Percentiles rank a stretch among this genome's conserved stretches.
Conservation (phyloP, 2,888 invertebrate genomes). For the Schrankia costaestrigalis region DNA sequence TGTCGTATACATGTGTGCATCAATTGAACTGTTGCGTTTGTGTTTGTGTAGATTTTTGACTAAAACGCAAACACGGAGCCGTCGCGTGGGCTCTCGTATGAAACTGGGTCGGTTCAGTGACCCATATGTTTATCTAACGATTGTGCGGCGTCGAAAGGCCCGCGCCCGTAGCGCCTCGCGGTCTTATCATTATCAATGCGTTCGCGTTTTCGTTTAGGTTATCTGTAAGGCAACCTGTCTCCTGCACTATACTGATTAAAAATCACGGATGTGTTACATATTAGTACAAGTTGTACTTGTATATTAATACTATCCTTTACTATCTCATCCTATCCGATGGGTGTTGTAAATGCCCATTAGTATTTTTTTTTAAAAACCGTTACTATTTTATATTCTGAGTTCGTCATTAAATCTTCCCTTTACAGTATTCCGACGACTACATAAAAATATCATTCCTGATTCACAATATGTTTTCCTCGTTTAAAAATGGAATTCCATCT, state of each 20-base stretch:
- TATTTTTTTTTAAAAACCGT: no score
- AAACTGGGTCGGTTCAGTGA: constrained; percentile 80
- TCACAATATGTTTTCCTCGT: constrained; percentile 29
- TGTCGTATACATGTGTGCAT: constrained; percentile 37
- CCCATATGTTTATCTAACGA: constrained; percentile 80
- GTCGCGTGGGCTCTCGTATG: constrained; percentile 48
- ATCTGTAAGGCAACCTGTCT: constrained; percentile 73
- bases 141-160: constrained; percentile 59
- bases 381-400: no score
- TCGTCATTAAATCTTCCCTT: no score
- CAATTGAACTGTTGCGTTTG: constrained; percentile 43
- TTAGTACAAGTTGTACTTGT: no score
- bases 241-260: constrained; percentile 44
- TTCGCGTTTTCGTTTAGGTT: constrained; percentile 73
- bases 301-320: no score
- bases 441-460: constrained; percentile 28
- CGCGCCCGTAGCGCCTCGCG: constrained; percentile 41
- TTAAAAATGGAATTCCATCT: constrained; percentile 24
- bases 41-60: constrained; percentile 57
- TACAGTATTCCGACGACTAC: constrained; percentile 15
- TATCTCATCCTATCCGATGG: no score
- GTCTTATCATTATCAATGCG: constrained; percentile 62
- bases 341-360: no score
- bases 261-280: no score
- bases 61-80: constrained; percentile 57